Conservation (phyloP, 1,140 invertebrate genomes). For the Ostrea denselamellosa region DNA sequence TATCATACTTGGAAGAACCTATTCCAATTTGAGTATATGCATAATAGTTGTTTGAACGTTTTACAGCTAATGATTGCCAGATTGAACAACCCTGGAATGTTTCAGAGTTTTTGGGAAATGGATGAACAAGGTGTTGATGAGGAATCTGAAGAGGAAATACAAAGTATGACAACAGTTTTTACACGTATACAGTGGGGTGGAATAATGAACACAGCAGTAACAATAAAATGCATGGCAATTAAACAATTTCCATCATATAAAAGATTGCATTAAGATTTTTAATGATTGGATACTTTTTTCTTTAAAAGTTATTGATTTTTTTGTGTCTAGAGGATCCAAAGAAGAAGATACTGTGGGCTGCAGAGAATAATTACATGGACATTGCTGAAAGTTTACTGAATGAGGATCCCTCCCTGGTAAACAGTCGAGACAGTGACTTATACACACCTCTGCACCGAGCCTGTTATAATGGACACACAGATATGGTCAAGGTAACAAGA, state of each 20-base stretch:
- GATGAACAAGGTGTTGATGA: constrained; percentile 73
- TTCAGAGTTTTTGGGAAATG: constrained; percentile 72
- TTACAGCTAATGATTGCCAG: constrained; percentile 70
- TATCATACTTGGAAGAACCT: too few relatives aligned
- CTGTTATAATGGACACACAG: constrained; percentile 91
- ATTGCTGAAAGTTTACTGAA: constrained; percentile 84
- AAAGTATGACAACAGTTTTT: constrained; percentile 59
- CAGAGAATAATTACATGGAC: constrained; percentile 88
- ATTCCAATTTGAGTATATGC: too few relatives aligned
- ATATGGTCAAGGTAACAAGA: constrained; percentile 85
- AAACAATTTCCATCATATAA: not conserved
- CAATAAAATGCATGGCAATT: not conserved
- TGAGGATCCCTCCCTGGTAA: constrained; percentile 83
- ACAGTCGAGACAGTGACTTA: constrained; percentile 89
- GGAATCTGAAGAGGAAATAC: constrained; percentile 71
- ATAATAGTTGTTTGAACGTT: not conserved
- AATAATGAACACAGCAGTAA: too few relatives aligned
- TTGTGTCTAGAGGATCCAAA: constrained; percentile 68
- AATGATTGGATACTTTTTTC: too few relatives aligned
- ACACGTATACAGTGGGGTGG: too few relatives aligned
- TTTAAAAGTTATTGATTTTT: not conserved
- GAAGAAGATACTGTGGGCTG: constrained; percentile 85
- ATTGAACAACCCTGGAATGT: constrained; percentile 66
- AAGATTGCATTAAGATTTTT: too few relatives aligned
- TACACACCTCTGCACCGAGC: constrained; percentile 95